A percentile compares a stretch with the other conserved stretches of the same genome.
phyloP scores from a whole-genome alignment of 2,113 vertebrate genomes.

The Microcebus murinus region DNA sequence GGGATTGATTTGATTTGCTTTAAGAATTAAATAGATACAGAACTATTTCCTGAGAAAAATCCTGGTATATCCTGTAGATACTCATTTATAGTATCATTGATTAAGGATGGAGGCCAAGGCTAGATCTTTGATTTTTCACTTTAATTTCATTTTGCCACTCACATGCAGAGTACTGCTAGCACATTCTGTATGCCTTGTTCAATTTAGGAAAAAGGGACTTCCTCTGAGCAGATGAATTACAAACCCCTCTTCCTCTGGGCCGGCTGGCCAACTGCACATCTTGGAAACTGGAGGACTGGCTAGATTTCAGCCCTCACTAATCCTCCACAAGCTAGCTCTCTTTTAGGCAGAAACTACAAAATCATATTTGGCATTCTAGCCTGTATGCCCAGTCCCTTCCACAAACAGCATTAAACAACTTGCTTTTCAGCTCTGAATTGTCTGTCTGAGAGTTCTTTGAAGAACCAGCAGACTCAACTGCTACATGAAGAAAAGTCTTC shows the following conservation, averaged over 20 bases:
- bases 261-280: background rate
- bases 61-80: background rate
- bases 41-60: background rate
- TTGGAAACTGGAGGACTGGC: background rate
- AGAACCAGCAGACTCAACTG: background rate
- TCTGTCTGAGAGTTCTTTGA: background rate
- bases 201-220: background rate
- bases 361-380: background rate
- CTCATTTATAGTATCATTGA: background rate
- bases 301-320: background rate
- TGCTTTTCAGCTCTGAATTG: background rate
- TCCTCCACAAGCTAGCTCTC: background rate
- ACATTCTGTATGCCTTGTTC: background rate
- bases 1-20: background rate
- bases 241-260: background rate
- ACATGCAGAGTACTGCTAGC: background rate
- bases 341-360: background rate
- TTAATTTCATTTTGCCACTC: background rate
- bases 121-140: background rate
- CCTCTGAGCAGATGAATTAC: background rate
- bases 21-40: background rate
- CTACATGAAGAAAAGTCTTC: background rate
- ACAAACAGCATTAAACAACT: background rate
- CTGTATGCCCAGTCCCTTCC: background rate
- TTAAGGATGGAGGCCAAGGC: background rate